phyloP scores from a whole-genome alignment of 2,113 vertebrate species.

The Colaptes auratus region DNA sequence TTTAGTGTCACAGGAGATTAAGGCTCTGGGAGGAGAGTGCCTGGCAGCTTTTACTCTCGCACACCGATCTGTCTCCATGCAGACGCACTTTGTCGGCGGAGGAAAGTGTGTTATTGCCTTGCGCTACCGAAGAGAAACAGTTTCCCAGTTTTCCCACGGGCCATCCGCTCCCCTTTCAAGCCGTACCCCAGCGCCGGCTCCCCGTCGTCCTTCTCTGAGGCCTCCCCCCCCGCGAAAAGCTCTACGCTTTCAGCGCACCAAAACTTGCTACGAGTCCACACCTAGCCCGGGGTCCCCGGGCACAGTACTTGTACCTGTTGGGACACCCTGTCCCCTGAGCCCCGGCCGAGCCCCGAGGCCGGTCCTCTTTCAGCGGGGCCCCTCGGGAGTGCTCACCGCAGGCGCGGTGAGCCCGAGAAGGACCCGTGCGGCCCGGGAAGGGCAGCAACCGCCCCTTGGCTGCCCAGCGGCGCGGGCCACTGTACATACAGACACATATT shows the following conservation, averaged over 20 bases:
- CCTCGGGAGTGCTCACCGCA: background rate
- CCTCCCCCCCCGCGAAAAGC: background rate
- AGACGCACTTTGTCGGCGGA: background rate
- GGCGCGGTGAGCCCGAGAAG: background rate
- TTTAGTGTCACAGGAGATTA: constrained; percentile 24
- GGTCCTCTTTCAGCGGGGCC: background rate
- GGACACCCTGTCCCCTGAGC: background rate
- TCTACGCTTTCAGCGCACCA: background rate
- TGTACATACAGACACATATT: background rate
- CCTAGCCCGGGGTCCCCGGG: background rate
- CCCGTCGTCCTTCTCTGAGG: background rate
- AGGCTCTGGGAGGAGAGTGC: background rate
- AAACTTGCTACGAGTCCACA: background rate
- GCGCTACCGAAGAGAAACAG: background rate
- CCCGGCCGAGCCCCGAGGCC: background rate
- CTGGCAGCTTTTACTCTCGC: background rate
- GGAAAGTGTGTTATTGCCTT: background rate
- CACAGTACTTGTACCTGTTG: background rate
- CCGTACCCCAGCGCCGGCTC: background rate
- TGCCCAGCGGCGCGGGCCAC: background rate
- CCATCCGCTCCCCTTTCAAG: background rate
- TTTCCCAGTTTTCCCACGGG: constrained; percentile 25
- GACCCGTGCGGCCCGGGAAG: background rate
- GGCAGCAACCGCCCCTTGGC: background rate
- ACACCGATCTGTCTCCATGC: background rate